phyloP scores from a whole-genome alignment of 2,888 invertebrate species.

The Drosophila testacea region DNA sequence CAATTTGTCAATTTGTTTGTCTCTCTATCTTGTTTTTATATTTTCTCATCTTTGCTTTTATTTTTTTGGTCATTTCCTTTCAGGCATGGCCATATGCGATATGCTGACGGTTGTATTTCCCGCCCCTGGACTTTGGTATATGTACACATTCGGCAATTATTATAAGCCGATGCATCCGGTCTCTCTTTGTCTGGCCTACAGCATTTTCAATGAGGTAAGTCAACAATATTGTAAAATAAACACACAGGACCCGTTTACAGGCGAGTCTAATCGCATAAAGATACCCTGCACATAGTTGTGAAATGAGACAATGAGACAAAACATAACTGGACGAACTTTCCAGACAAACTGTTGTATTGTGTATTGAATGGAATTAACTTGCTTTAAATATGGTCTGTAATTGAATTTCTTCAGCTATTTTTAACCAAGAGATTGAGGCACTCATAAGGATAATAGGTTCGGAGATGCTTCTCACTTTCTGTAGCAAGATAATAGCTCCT shows the following conservation, averaged over 20 bases:
- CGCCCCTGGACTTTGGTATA: conserved; percentile 95
- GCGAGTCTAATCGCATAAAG: not conserved
- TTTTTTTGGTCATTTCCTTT: conserved; percentile 17
- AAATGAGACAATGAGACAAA: too few relatives aligned
- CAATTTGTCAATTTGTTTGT: conserved; percentile 47
- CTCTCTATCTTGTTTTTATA: conserved; percentile 5
- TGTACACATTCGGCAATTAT: conserved; percentile 96
- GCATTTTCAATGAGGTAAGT: conserved; percentile 92
- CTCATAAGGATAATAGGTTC: too few relatives aligned
- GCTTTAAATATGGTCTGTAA: too few relatives aligned
- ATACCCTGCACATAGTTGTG: not conserved
- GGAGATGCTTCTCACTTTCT: too few relatives aligned
- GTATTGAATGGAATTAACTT: too few relatives aligned
- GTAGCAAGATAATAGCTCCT: too few relatives aligned
- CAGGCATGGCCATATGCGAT: conserved; percentile 96
- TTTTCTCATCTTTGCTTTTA: not conserved
- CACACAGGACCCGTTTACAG: conserved; percentile 1
- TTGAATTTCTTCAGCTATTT: too few relatives aligned
- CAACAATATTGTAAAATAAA: conserved; percentile 25
- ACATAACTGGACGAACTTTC: too few relatives aligned
- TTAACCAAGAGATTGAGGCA: too few relatives aligned
- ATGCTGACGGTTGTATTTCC: conserved; percentile 96
- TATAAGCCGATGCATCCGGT: conserved; percentile 92
- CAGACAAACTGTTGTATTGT: too few relatives aligned
- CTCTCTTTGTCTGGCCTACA: conserved; percentile 92